Evolutionary conservation across 2,888 invertebrate species (phyloP).

Genomic region (Therioaphis trifolii): DNA sequence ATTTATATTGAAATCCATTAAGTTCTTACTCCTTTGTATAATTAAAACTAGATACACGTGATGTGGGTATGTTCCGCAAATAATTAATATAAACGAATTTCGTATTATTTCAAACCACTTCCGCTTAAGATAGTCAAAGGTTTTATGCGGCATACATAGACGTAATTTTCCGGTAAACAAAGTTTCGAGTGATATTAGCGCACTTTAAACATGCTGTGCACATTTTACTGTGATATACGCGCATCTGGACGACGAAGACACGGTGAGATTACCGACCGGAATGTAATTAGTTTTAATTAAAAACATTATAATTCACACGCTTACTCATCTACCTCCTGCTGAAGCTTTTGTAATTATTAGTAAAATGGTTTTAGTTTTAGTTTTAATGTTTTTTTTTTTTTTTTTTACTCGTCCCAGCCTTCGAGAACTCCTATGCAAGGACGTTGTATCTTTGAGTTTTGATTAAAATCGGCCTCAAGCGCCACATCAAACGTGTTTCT

Average conservation of each 20-base stretch:
- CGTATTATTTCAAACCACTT: not conserved
- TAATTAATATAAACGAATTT: not conserved
- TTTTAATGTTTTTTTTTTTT: not conserved
- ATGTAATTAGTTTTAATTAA: conserved; percentile 52
- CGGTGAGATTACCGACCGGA: conserved; percentile 35
- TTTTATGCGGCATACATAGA: not conserved
- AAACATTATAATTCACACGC: conserved; percentile 11
- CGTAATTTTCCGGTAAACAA: conserved; percentile 14
- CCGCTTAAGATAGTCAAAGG: conserved; percentile 16
- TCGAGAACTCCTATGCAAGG: not conserved
- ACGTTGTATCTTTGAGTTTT: conserved; percentile 13
- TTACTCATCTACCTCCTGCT: not conserved
- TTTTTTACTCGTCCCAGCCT: not conserved
- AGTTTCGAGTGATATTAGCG: conserved; percentile 42
- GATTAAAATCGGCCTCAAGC: conserved; percentile 27
- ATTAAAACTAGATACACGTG: not conserved
- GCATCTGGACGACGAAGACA: not conserved
- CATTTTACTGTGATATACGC: not conserved
- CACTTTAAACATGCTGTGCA: not conserved
- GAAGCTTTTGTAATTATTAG: conserved; percentile 26
- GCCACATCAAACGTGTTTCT: conserved; percentile 18
- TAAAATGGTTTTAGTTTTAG: conserved; percentile 13
- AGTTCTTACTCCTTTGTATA: not conserved
- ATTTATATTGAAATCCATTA: too few species aligned
- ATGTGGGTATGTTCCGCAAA: not conserved